Conservation (phyloP, 2,113 vertebrate genomes). For the Apistogramma diplotaenia region DNA sequence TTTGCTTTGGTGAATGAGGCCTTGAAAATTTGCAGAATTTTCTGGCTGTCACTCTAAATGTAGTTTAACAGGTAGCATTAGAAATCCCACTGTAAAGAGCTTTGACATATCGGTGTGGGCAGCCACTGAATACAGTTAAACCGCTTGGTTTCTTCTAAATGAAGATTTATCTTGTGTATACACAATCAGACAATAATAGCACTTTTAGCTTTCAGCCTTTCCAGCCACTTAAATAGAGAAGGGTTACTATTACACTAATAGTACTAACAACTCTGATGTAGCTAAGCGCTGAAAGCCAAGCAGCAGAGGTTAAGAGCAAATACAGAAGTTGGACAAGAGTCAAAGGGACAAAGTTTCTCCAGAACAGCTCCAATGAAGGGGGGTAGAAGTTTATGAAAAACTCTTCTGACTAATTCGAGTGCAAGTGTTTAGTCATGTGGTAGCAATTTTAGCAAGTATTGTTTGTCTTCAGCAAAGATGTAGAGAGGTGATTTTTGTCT, state of each 20-base stretch:
- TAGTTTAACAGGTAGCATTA: not conserved
- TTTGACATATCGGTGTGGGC: not conserved
- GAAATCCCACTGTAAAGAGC: not conserved
- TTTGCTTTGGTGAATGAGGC: not conserved
- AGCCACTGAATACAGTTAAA: constrained; percentile 2
- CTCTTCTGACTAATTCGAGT: not conserved
- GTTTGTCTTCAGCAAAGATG: not conserved
- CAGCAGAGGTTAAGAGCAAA: constrained; percentile 28
- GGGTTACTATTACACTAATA: constrained; percentile 48
- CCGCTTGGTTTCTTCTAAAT: constrained; percentile 14
- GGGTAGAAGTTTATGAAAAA: not conserved
- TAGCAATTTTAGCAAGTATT: not conserved
- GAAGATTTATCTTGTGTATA: constrained; percentile 24
- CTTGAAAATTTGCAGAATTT: not conserved
- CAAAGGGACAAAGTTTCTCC: not conserved
- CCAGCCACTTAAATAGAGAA: constrained; percentile 31
- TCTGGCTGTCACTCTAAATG: not conserved
- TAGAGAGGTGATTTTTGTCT: not conserved
- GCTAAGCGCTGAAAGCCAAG: constrained; percentile 8
- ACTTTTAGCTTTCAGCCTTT: constrained; percentile 25
- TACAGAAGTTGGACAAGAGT: constrained; percentile 37
- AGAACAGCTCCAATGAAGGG: not conserved
- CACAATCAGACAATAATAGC: constrained; percentile 26
- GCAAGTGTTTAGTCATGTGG: not conserved
- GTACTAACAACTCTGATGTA: constrained; percentile 28